phyloP scores from a whole-genome alignment of 2,113 vertebrate genomes.

The Plecturocebus donacophilus region DNA sequence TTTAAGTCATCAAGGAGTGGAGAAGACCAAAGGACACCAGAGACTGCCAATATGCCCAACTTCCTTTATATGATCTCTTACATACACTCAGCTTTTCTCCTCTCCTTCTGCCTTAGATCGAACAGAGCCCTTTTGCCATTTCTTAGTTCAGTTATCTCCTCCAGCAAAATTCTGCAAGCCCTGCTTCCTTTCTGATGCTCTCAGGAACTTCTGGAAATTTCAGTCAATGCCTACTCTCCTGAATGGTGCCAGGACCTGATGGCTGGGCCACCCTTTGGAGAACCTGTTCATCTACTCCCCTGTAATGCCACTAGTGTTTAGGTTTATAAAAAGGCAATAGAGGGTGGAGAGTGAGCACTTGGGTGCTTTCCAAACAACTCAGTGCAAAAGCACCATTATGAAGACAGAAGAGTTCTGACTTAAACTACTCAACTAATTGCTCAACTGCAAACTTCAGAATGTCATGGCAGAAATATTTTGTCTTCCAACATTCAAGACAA shows the following conservation, averaged over 20 bases:
- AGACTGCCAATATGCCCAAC: too few species aligned
- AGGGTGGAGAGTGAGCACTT: neutral
- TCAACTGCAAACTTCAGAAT: constrained; percentile 13
- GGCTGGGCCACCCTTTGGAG: neutral
- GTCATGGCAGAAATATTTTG: constrained; percentile 38
- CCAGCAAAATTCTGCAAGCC: neutral
- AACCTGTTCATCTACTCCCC: neutral
- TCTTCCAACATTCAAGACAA: constrained; percentile 38
- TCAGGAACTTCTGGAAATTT: neutral
- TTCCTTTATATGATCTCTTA: neutral
- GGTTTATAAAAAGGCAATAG: constrained; percentile 24
- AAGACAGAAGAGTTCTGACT: constrained; percentile 30
- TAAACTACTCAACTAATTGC: constrained; percentile 29
- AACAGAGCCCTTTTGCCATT: neutral
- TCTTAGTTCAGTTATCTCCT: constrained; percentile 7
- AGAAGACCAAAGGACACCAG: neutral
- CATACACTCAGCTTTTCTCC: neutral
- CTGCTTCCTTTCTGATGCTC: neutral
- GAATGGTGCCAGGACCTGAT: neutral
- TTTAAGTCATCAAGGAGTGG: neutral
- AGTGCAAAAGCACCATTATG: neutral
- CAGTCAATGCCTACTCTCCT: neutral
- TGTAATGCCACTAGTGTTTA: neutral
- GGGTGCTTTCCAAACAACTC: constrained; percentile 32
- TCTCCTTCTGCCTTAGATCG: neutral